Evolutionary conservation across 1,140 invertebrate species (phyloP), one percentile per base, ranked within the genome.

Genomic region (Brachionus rotundiformis): DNA sequence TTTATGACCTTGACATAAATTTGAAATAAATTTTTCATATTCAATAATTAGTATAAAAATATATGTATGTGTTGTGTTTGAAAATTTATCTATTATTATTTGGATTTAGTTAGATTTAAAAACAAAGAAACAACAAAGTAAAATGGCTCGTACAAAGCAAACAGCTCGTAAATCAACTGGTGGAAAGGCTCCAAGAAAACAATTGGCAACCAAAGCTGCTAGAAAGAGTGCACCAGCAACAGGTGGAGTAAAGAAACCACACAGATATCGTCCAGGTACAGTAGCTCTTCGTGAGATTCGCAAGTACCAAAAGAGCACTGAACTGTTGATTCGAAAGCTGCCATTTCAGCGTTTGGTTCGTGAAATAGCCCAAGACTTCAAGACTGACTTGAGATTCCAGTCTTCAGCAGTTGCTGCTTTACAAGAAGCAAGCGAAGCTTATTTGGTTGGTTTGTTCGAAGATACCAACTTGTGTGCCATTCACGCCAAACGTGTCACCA

Each of bases 381-480:
- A 91, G 82, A 91, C 90, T 63, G 90, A 91, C 85, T 84, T 91
- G 44, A 85, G 89, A 75, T 90, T 93, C 83, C 91, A 92, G 83
- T 82, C 83, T 3, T 68, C 84, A 4, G 92, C 92, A 29, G 85
- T 89, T 82, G 84, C 83, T 44, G 86, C 86, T 44, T 83, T 87
- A 1, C 84, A 84, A 90, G 94, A 95, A 90, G 94, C 94, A 16
- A 93, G 92, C 84, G 94, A 96, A 86, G 93, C 94, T 25, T 95
- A 94, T 85, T 86, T 95, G 82, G 93, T 95, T 11, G 93, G 93
- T 84, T 90, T 95, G 11, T 95, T 86, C 90, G 94, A 95, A 91
- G 94, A 95, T 88, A 95, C 94, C 82, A 95, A 95, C 88, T 90
- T 95, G 90, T 95, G 94, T 89, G 94, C 94, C 83, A 95, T 95